Base-by-base conservation (phyloP, 2,888 invertebrate genomes). In the Papilio protenor region DNA sequence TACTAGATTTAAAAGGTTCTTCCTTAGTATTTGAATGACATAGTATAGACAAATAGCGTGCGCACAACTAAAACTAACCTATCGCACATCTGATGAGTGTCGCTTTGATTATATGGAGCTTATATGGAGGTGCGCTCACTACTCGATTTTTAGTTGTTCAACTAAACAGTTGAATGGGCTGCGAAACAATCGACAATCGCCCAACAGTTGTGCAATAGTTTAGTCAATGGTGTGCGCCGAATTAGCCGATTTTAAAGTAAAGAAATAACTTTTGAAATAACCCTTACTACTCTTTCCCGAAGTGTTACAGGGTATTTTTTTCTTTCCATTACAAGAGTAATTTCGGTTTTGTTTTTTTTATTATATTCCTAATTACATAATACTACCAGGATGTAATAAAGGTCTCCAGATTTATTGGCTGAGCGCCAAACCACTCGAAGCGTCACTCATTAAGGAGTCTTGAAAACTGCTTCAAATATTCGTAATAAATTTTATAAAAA, bases 381-480 rank as follows among this genome's bases (percentile, higher is more conserved):
- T 40, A 0, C 40, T 45, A 66, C 40, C 66, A 69, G 66, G 66
- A 69, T 69, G 45, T 69, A 69, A 69, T 69, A 12, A 69, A 8
- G 64, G 45, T 45, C 66, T 69, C 21, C n/a, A 45, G 6, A 66
- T n/a, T 66, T 64, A 45, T 69, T 69, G 66, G 66, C 66, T 5
- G 66, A 40, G 45, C 45, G 66, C 66, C 66, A 45, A 69, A 69
- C 66, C 66, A 45, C n/a, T 69, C 3, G 12, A 0, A 2, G 4
- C 45, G 18, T 0, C 45, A 21, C 45, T 69, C 66, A 40, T 66
- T 66, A 69, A 69, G 40, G 5, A 45, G 45, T 45, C n/a, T 21
- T 45, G 33, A 69, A 5, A 45, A 45, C n/a, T 11, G 45, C 66
- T 69, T 69, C 45, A 69, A 69, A 45, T 40, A 70, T n/a, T 71